Percentiles rank a stretch among this genome's conserved stretches.
phyloP scores from a whole-genome alignment of 2,797 vertebrate species.

The Pangasius mekongensis region DNA sequence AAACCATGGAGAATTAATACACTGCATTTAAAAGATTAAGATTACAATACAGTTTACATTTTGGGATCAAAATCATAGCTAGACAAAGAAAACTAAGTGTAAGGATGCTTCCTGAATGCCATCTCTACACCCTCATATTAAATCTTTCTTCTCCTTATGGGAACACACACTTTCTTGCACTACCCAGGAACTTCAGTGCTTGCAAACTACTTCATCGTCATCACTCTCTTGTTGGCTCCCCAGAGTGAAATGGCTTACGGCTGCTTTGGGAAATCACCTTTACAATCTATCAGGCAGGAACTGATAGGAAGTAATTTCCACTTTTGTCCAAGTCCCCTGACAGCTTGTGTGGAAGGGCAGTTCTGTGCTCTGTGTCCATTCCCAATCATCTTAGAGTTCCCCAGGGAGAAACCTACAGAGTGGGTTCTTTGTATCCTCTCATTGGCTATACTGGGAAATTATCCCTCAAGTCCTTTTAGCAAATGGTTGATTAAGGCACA shows the following conservation, averaged over 20 bases:
- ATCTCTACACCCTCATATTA: not conserved
- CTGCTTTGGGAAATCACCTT: conserved; percentile 2
- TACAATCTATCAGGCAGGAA: not conserved
- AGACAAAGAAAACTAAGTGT: not conserved
- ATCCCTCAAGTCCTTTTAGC: conserved; percentile 43
- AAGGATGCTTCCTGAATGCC: not conserved
- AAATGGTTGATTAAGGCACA: conserved; percentile 12
- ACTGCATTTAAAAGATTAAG: not conserved
- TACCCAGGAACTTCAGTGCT: not conserved
- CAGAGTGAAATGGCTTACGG: conserved; percentile 14
- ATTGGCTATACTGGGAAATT: conserved; percentile 41
- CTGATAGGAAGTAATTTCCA: conserved; percentile 50
- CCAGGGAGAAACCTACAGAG: conserved; percentile 45
- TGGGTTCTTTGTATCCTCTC: conserved; percentile 48
- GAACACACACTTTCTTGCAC: not conserved
- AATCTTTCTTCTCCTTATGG: not conserved
- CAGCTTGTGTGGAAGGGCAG: conserved; percentile 46
- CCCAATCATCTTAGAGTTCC: conserved; percentile 43
- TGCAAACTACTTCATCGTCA: not conserved
- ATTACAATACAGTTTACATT: not conserved
- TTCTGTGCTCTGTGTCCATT: conserved; percentile 39
- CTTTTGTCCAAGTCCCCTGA: conserved; percentile 44
- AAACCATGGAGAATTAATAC: not conserved
- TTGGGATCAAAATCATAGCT: not conserved
- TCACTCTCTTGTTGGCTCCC: not conserved